A percentile compares a stretch with the other conserved stretches of the same genome.
These are phyloP conservation scores for Thalassarche chlororhynchos DNA, from an alignment of 2,113 vertebrate genomes.

Conservation along the genomic window DNA sequence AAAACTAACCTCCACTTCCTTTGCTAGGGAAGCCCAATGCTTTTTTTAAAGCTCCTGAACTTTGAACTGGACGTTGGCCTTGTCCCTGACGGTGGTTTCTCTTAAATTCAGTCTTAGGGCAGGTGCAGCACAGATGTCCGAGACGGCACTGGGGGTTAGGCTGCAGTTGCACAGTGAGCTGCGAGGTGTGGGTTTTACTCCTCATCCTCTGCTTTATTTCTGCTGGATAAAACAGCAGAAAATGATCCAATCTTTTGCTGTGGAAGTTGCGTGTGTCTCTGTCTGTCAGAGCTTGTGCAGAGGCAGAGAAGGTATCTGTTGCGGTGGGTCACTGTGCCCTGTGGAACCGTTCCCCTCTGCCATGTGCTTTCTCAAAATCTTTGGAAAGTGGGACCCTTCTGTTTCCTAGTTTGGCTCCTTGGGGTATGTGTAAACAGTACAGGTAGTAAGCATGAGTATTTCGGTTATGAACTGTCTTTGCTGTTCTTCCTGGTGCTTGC, in stretches of 20 bases:
- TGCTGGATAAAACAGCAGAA: background rate
- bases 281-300: background rate
- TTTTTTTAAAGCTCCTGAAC: background rate
- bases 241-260: background rate
- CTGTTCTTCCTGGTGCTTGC: background rate
- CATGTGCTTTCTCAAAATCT: background rate
- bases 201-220: background rate
- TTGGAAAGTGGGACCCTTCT: background rate
- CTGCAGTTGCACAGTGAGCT: background rate
- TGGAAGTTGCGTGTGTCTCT: background rate
- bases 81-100: background rate
- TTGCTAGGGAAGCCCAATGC: background rate
- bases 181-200: background rate
- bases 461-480: background rate
- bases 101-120: background rate
- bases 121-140: background rate
- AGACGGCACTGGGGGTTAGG: background rate
- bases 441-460: background rate
- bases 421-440: background rate
- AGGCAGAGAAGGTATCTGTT: background rate
- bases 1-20: background rate
- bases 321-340: accelerated
- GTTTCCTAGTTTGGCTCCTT: background rate
- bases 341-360: background rate
- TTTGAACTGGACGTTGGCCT: background rate